phyloP scores from a whole-genome alignment of 2,888 invertebrate genomes.

The Aspidiotus destructor region DNA sequence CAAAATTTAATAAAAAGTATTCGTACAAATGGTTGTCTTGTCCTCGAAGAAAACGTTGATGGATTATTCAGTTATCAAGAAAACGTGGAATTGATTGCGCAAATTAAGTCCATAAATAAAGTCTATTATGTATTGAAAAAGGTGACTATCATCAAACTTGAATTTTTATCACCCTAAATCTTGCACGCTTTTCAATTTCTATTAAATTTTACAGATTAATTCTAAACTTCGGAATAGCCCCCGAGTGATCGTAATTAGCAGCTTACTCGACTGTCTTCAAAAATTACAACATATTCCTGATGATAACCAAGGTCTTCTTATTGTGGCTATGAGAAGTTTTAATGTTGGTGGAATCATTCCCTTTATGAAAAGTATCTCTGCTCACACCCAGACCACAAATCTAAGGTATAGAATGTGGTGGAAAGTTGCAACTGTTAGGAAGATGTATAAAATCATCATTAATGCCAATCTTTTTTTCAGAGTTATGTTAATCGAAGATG shows the following conservation, averaged over 20 bases:
- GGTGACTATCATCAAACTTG: neutral
- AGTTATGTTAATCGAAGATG: conserved; percentile 32
- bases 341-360: conserved; percentile 8
- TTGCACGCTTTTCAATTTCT: neutral
- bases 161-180: too few relatives aligned
- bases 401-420: conserved; percentile 11
- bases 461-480: neutral
- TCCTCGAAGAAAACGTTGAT: conserved; percentile 58
- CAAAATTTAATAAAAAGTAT: conserved; percentile 53
- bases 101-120: conserved; percentile 54
- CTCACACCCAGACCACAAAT: conserved; percentile 5
- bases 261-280: conserved; percentile 12
- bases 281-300: conserved; percentile 23
- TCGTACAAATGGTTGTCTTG: conserved; percentile 58
- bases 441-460: neutral
- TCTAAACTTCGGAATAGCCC: conserved; percentile 1
- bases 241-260: conserved; percentile 6
- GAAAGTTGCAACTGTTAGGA: too few relatives aligned
- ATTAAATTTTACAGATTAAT: conserved; percentile 3
- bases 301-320: conserved; percentile 6
- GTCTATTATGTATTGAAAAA: conserved; percentile 23
- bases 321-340: conserved; percentile 15
- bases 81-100: conserved; percentile 47
- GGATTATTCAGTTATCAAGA: conserved; percentile 38
- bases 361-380: neutral